These are phyloP conservation scores for Parasteatoda tepidariorum DNA, from an alignment of 1,140 invertebrate species.

Conservation along the genomic window DNA sequence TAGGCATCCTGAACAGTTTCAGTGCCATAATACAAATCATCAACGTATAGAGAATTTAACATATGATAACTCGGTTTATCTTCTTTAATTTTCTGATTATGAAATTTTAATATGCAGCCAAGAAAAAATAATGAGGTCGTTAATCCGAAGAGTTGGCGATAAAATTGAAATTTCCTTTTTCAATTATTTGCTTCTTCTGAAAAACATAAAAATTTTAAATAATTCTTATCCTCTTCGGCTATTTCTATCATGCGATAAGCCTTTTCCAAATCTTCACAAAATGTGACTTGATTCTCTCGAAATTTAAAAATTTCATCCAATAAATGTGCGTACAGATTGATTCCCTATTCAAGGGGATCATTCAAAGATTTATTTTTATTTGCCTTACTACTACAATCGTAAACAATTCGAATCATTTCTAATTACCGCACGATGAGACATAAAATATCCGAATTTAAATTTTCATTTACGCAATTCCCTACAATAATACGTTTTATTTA, in stretches of 20 bases:
- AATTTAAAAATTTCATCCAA: conserved; percentile 31
- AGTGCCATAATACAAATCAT: no score
- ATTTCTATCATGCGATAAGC: no score
- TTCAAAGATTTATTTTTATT: conserved; percentile 19
- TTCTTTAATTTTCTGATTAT: background rate
- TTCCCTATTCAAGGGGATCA: conserved; percentile 12
- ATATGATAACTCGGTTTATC: background rate
- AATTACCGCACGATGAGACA: no score
- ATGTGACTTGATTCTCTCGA: background rate
- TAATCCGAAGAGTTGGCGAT: background rate
- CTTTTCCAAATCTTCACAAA: no score
- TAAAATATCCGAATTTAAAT: background rate
- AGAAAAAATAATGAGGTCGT: background rate
- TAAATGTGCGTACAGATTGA: background rate
- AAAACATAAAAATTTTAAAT: conserved; percentile 4
- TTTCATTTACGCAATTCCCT: background rate
- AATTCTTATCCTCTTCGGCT: no score
- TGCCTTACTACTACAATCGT: no score
- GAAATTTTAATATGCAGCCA: background rate
- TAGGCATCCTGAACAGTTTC: background rate
- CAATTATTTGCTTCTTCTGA: background rate
- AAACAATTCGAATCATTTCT: conserved; percentile 7
- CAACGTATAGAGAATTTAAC: conserved; percentile 14
- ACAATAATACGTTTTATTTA: conserved; percentile 5
- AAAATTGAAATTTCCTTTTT: background rate